These are phyloP conservation scores for Botia almorhae DNA, from an alignment of 2,797 vertebrate species.

Conservation along the genomic window DNA sequence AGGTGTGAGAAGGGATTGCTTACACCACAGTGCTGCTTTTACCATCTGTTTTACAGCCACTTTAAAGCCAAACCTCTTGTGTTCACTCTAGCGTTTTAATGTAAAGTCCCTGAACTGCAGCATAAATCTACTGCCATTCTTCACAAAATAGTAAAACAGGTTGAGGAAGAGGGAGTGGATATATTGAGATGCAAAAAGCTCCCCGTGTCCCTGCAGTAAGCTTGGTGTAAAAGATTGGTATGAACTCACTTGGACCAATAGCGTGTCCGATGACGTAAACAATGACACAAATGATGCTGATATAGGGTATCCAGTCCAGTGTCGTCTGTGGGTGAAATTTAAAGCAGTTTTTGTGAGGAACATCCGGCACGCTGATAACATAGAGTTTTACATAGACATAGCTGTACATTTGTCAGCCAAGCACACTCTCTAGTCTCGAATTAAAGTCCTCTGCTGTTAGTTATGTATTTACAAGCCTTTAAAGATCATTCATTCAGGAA, in stretches of 20 bases:
- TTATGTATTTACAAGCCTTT: neutral
- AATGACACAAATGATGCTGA: conserved; percentile 88
- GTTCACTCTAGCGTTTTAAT: conserved; percentile 41
- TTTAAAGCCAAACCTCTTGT: conserved; percentile 42
- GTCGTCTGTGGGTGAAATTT: conserved; percentile 70
- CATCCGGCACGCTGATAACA: conserved; percentile 37
- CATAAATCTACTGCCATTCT: conserved; percentile 62
- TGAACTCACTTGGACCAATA: conserved; percentile 90
- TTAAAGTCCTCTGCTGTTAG: conserved; percentile 4
- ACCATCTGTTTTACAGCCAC: conserved; percentile 33
- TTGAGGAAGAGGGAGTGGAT: conserved; percentile 58
- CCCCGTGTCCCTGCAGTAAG: conserved; percentile 45
- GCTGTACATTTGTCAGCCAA: conserved; percentile 44
- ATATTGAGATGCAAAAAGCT: conserved; percentile 53
- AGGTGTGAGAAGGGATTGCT: conserved; percentile 12
- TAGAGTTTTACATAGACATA: conserved; percentile 27
- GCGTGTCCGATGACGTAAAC: conserved; percentile 89
- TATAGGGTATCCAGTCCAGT: conserved; percentile 86
- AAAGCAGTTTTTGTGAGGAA: conserved; percentile 35
- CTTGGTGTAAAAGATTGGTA: neutral
- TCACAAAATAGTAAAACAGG: conserved; percentile 66
- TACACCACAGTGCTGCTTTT: conserved; percentile 31
- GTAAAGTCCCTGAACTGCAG: conserved; percentile 46
- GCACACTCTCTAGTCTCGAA: conserved; percentile 16
- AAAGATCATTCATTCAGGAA: neutral